Evolutionary conservation across 2,888 invertebrate genomes (phyloP), one percentile per base, ranked within the genome.

Genomic region (Synanthedon vespiformis): DNA sequence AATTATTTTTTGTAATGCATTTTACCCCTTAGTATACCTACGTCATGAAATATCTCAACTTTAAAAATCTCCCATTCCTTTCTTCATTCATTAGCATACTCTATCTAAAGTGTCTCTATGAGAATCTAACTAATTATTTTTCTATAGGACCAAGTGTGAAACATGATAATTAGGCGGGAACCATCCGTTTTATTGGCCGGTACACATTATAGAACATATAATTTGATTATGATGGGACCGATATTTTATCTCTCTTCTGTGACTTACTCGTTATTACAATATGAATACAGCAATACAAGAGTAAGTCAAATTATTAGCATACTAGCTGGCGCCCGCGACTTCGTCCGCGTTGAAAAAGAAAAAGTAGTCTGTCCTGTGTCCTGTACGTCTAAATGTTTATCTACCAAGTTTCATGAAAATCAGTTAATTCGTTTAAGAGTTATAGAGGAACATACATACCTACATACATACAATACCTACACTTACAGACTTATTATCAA

Each of bases 81-180:
- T 48, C 48, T 48, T 18, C 5, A 16, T 16, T 48, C 44, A 48
- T 58, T 66, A 64, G 63, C 66, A 64, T 66, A 52, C 50, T 51
- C 40, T 40, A 51, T 52, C 54, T 54, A 54, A 57, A 59, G 53
- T 56, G 54, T 55, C 53, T 57, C 68, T 76, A 76, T 85, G 85
- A 83, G 85, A 84, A 85, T 70, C 69, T 67, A 58, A 51, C 73
- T 83, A 83, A 84, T 85, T 85, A 85, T 76, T 62, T 57, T 59
- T 44, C 57, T 53, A 34, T 34, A 65, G 60, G 58, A 61, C 59
- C 61, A 58, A 73, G 82, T 84, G 84, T 83, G 80, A 82, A 83
- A 83, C 66, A 68, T 61, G 75, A 76, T 85, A 77, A 82, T 83
- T 73, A 74, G 70, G 62, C 67, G 68, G 58, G 71, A 67, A 67